A percentile compares a stretch with the other conserved stretches of the same genome.
phyloP scores from a whole-genome alignment of 2,888 invertebrate species.

The Campopleginae sp. region DNA sequence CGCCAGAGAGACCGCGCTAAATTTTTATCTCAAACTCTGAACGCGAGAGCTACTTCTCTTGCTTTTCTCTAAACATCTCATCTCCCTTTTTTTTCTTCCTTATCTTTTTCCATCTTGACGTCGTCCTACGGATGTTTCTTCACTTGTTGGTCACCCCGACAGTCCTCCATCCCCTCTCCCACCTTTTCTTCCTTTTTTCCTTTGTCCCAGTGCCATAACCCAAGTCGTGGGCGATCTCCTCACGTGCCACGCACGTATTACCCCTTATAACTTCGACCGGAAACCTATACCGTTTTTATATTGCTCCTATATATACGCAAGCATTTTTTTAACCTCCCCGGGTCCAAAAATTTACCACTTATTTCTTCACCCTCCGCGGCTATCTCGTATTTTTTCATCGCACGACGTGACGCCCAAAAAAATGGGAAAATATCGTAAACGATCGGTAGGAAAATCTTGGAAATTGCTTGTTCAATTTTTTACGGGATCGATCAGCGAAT shows the following conservation, averaged over 20 bases:
- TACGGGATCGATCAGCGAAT: no score
- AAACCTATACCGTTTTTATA: slow-evolving; percentile 14
- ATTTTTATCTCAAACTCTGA: slow-evolving; percentile 60
- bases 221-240: slow-evolving; percentile 2
- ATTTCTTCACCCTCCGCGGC: neutral
- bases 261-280: neutral
- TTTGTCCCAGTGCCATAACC: neutral
- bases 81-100: neutral
- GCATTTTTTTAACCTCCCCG: slow-evolving; percentile 2
- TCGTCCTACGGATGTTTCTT: slow-evolving; percentile 19
- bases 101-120: neutral
- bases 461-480: neutral
- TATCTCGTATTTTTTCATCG: neutral
- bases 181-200: neutral
- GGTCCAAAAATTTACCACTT: neutral
- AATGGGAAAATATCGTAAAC: neutral
- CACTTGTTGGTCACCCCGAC: slow-evolving; percentile 24
- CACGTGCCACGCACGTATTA: slow-evolving; percentile 8
- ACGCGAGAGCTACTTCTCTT: slow-evolving; percentile 22
- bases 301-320: neutral
- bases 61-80: neutral
- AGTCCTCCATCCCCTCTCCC: neutral
- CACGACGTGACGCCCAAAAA: neutral
- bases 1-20: slow-evolving; percentile 50
- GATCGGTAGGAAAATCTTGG: neutral